A percentile compares a stretch with the other conserved stretches of the same genome.
Conservation (phyloP, 1,140 invertebrate species). For the Phocides pigmalion region DNA sequence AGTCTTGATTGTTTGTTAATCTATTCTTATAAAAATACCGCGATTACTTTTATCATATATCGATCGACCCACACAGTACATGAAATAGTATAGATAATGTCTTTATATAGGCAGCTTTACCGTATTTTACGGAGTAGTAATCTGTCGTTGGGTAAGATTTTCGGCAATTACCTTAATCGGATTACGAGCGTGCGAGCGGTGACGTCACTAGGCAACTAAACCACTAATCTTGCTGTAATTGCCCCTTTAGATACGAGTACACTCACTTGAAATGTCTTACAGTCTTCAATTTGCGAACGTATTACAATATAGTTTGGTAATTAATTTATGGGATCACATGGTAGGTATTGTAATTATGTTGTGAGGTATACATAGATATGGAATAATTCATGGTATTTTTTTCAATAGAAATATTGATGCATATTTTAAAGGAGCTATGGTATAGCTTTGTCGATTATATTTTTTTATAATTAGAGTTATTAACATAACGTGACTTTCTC, state of each 20-base stretch:
- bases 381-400: too few species aligned
- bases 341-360: constrained; percentile 6
- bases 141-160: constrained; percentile 58
- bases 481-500: too few species aligned
- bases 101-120: constrained; percentile 24
- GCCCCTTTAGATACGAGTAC: constrained; percentile 44
- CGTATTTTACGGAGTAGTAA: constrained; percentile 43
- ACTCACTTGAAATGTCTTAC: constrained; percentile 5
- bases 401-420: too few species aligned
- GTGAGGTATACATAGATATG: background rate
- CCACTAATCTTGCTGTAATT: constrained; percentile 76
- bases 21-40: too few species aligned
- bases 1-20: too few species aligned
- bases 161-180: constrained; percentile 78
- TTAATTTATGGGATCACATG: constrained; percentile 22
- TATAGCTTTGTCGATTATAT: too few species aligned
- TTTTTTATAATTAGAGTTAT: too few species aligned
- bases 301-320: constrained; percentile 33
- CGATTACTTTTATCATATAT: too few species aligned
- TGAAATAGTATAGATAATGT: constrained; percentile 15
- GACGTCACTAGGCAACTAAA: constrained; percentile 78
- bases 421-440: too few species aligned
- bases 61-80: background rate
- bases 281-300: constrained; percentile 34
- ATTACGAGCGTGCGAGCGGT: constrained; percentile 60